Conservation (phyloP, 2,113 vertebrate genomes). For the Cebidichthys violaceus region DNA sequence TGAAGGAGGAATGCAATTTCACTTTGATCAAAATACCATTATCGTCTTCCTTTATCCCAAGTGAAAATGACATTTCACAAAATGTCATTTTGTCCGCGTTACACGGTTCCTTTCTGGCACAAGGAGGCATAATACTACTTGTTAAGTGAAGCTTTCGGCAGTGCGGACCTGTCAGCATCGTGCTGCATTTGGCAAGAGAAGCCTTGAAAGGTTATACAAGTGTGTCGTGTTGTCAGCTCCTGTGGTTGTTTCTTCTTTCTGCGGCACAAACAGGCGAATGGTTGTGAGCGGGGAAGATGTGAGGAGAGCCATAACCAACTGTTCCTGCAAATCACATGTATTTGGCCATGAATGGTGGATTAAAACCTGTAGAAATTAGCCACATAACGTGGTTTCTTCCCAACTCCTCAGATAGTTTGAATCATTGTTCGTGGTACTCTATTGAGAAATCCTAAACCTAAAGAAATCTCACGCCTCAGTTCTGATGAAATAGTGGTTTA, state of each 20-base stretch:
- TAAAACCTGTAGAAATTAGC: constrained; percentile 32
- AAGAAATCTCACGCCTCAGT: constrained; percentile 50
- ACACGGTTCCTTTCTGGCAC: constrained; percentile 45
- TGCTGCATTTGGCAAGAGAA: constrained; percentile 65
- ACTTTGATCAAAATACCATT: constrained; percentile 73
- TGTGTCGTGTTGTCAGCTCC: constrained; percentile 63
- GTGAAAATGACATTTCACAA: constrained; percentile 75
- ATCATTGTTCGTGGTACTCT: constrained; percentile 27
- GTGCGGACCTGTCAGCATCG: constrained; percentile 53
- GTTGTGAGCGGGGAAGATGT: constrained; percentile 25
- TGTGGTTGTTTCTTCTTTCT: constrained; percentile 54
- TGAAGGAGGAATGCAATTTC: constrained; percentile 62
- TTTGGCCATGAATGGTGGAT: constrained; percentile 7
- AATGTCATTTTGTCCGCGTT: constrained; percentile 71
- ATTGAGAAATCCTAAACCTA: constrained; percentile 60
- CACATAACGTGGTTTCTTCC: constrained; percentile 9
- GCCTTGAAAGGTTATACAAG: constrained; percentile 71
- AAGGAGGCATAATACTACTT: constrained; percentile 64
- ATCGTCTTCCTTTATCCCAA: constrained; percentile 55
- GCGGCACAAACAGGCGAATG: constrained; percentile 41
- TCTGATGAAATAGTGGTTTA: constrained; percentile 45
- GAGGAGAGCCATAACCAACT: constrained; percentile 21
- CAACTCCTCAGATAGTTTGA: constrained; percentile 31
- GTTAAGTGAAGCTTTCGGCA: constrained; percentile 62
- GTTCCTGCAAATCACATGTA: constrained; percentile 1